These are phyloP conservation scores for Tiliqua scincoides DNA, from an alignment of 2,113 vertebrate species.

Conservation along the genomic window DNA sequence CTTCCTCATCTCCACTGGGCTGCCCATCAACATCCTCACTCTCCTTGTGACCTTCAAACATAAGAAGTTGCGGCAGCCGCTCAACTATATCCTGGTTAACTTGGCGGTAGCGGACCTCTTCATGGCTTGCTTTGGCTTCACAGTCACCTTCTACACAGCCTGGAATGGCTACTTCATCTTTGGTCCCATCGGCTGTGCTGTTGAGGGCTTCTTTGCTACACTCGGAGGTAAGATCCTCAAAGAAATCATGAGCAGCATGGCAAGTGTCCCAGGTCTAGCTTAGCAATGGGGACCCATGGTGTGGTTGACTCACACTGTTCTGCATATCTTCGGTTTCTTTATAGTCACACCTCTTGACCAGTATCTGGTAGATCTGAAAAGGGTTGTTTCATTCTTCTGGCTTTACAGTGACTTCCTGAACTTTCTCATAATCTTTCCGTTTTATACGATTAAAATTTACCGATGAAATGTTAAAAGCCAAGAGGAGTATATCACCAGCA, in stretches of 20 bases:
- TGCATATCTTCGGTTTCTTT: not conserved
- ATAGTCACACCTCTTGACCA: not conserved
- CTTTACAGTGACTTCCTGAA: not conserved
- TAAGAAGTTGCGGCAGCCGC: conserved; percentile 84
- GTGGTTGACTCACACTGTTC: not conserved
- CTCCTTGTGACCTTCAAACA: conserved; percentile 81
- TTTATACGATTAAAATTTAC: no score
- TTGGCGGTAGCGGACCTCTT: conserved; percentile 78
- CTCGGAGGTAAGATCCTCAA: conserved; percentile 74
- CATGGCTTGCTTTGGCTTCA: conserved; percentile 81
- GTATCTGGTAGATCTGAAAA: not conserved
- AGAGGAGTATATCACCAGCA: not conserved
- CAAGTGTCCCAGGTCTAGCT: no score
- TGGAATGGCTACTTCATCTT: conserved; percentile 75
- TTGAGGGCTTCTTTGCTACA: conserved; percentile 81
- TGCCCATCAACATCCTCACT: conserved; percentile 83
- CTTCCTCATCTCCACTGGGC: conserved; percentile 77
- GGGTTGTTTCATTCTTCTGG: not conserved
- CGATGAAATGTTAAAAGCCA: not conserved
- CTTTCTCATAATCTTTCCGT: no score
- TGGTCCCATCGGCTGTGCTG: conserved; percentile 62
- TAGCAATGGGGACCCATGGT: no score
- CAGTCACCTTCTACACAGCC: conserved; percentile 71
- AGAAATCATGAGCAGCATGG: not conserved
- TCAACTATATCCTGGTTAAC: conserved; percentile 83